Base-by-base conservation (phyloP, 2,113 vertebrate species). In the rabbit (Oryctolagus cuniculus) region DNA sequence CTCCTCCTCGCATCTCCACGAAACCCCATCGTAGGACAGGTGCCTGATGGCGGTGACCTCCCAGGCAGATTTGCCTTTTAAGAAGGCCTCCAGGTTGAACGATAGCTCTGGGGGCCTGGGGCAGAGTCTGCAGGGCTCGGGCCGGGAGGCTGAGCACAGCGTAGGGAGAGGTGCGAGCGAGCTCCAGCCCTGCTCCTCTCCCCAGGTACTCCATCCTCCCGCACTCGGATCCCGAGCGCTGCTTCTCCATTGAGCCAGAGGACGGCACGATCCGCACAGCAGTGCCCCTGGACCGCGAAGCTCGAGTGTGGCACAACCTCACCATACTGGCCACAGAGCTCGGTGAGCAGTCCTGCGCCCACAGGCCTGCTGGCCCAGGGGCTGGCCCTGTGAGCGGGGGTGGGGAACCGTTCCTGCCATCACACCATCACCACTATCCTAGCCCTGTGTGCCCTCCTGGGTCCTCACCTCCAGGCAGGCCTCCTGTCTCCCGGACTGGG, bases 161-260 rank as follows among this genome's bases (percentile, higher is more conserved):
- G 5, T 44, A 44, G 44, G 44, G 6, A 36, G 36, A 27, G 29
- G 29, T 7, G 27, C 53, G 64, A 0, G 51, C 61, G 10, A 77
- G 29, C 83, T 80, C 49, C 78, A 58, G 85, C 25, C 36, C 58
- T n/a, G 79, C 55, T 49, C 70, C 55, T 24, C 38, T 72, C 49
- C 31, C 94, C 97, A 99, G 99, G 96, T 99, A 99, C 97, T 99
- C 99, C 95, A 99, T 99, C 95, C 98, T 99, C 94, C 99, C 99
- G 31, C 98, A 99, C 97, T 99, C 99, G 16, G 99, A 99, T 83
- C 98, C 98, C 0, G 99, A 99, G 96, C 98, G 97, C 72, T 98
- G 99, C 96, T 99, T 99, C 92, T 99, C 98, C 61, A 99, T 99
- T 78, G 98, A 98, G 88, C 98, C 99, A 0, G 99, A 99, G 96